Evolutionary conservation across 2,113 vertebrate species (phyloP), one percentile per base, ranked within the genome.

Genomic region (Myiagra hebetior): DNA sequence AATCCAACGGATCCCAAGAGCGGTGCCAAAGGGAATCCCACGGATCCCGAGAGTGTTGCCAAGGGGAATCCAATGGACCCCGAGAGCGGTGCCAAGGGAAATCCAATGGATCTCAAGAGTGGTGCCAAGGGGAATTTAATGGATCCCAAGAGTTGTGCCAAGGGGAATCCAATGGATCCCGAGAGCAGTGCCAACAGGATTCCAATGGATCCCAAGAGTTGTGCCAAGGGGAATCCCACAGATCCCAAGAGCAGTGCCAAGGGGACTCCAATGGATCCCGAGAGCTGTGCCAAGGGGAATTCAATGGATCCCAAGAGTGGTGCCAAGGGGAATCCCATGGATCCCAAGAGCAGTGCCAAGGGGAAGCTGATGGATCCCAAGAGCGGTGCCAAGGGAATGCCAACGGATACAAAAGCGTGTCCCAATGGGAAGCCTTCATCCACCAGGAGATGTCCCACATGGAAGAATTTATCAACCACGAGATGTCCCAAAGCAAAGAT

Each of bases 161-260:
- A 11, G 33, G 33, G 15, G 18, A 22, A 52, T 1, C 17, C 70
- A 44, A 11, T 0, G 3, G 74, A 33, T 50, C n/a, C 50, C 77
- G 30, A 24, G 47, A 17, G 37, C 0, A 0, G 50, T 26, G 50
- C 41, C 77, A 56, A 8, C 27, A 20, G 11, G 28, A 46, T 26
- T 7, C 11, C 49, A 72, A 7, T 0, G 9, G 37, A 28, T 37
- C 55, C 52, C 69, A 41, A 16, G 62, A 20, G 21, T 2, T 1
- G 33, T 15, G 13, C n/a, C 77, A 68, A 4, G 20, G 35, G 4
- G 10, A 60, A 24, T 0, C 15, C 60, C 23, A 7, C 0, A 4
- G 53, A 28, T 41, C 7, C 68, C 81, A 50, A 17, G 68, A 31
- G 35, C 2, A 2, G 46, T 30, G 47, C 67, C 67, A 50, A 12